Conservation (phyloP, 2,113 vertebrate genomes). For the Fregata magnificens region DNA sequence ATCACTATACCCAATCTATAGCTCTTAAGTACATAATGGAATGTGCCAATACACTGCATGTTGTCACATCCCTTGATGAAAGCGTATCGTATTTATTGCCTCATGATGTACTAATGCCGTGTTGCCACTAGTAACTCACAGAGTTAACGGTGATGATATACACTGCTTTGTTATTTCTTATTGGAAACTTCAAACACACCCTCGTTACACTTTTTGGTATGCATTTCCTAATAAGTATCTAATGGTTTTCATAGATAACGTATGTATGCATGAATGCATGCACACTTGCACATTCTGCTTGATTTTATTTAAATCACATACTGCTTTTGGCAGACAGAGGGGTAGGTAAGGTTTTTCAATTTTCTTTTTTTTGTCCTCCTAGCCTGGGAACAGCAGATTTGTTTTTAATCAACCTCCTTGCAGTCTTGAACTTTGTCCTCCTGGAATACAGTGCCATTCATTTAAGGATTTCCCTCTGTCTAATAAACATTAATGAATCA, state of each 20-base stretch:
- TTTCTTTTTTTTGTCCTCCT: neutral
- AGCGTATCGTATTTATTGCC: neutral
- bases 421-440: conserved; percentile 47
- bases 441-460: conserved; percentile 17
- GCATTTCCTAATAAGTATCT: neutral
- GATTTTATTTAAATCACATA: neutral
- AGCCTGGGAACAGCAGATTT: conserved; percentile 1
- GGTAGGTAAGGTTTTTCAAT: neutral
- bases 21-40: neutral
- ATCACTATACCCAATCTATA: neutral
- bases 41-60: rapidly evolving
- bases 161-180: neutral
- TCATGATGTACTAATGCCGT: rapidly evolving
- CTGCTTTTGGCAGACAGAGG: neutral
- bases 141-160: neutral
- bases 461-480: conserved; percentile 30
- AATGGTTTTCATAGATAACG: neutral
- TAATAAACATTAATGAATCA: conserved; percentile 52
- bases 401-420: conserved; percentile 29
- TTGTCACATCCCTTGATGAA: neutral
- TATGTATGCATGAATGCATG: neutral
- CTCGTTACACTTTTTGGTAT: neutral
- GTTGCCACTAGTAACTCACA: neutral
- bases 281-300: neutral
- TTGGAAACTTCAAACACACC: neutral